Evolutionary conservation across 2,113 vertebrate genomes (phyloP).

Genomic region (Gasterosteus nipponicus): DNA sequence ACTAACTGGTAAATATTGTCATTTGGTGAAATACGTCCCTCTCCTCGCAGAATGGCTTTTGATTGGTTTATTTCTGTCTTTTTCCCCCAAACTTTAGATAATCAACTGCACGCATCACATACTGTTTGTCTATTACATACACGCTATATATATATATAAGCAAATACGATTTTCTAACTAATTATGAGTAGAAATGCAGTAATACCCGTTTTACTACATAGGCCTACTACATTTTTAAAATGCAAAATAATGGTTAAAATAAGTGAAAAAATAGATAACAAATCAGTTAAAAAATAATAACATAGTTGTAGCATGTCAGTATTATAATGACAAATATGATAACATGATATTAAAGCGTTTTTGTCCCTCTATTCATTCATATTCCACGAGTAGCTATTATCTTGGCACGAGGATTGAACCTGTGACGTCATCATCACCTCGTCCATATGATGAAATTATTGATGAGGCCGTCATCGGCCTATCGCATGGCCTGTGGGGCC

Average conservation of each 20-base stretch:
- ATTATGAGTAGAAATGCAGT: neutral
- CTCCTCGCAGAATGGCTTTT: neutral
- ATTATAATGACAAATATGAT: neutral
- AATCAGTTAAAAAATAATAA: too few species aligned
- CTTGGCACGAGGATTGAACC: too few species aligned
- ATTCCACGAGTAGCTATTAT: too few species aligned
- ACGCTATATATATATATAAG: neutral
- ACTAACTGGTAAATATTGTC: neutral
- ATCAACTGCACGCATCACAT: neutral
- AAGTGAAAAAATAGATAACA: neutral
- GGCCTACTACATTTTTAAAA: too few species aligned
- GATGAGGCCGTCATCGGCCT: neutral
- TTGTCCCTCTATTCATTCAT: neutral
- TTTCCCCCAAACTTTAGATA: neutral
- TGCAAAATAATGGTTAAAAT: neutral
- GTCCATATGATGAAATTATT: too few species aligned
- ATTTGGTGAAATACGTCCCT: neutral
- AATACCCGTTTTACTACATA: neutral
- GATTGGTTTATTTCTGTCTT: neutral
- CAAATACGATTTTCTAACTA: too few species aligned
- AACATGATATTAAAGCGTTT: neutral
- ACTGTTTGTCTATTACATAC: too few species aligned
- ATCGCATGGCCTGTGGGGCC: constrained; percentile 1
- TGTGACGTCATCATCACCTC: too few species aligned
- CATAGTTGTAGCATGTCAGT: too few species aligned